Conservation (phyloP, 2,797 vertebrate genomes). For the Champsocephalus esox region DNA sequence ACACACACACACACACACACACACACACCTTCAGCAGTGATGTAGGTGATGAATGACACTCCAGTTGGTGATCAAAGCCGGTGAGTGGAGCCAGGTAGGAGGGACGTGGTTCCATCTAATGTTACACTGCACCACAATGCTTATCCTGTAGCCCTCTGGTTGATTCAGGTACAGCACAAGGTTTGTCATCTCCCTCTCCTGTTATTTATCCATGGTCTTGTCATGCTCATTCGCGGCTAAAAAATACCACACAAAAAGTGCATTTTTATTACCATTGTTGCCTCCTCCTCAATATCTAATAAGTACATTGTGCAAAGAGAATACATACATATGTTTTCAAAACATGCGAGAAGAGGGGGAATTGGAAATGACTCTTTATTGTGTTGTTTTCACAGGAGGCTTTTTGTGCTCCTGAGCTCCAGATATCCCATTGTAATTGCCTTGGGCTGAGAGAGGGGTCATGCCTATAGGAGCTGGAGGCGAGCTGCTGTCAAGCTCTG, state of each 20-base stretch:
- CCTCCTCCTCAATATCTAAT: constrained; percentile 53
- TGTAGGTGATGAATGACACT: constrained; percentile 81
- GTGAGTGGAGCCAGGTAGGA: constrained; percentile 68
- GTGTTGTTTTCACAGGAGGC: constrained; percentile 55
- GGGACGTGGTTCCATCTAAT: constrained; percentile 56
- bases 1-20: constrained; percentile 21
- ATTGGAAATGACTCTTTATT: constrained; percentile 63
- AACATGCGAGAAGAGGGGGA: constrained; percentile 44
- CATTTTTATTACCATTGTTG: constrained; percentile 43
- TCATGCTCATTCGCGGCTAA: constrained; percentile 39
- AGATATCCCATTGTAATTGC: constrained; percentile 76
- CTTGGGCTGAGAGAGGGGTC: constrained; percentile 70
- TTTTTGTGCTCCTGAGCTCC: constrained; percentile 52
- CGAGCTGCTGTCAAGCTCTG: constrained; percentile 69
- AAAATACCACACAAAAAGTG: constrained; percentile 8
- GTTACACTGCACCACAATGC: constrained; percentile 60
- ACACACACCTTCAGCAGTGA: constrained; percentile 44
- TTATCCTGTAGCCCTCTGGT: constrained; percentile 54
- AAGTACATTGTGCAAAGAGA: constrained; percentile 55
- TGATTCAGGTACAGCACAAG: constrained; percentile 51
- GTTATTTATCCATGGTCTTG: constrained; percentile 61
- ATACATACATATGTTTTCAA: constrained; percentile 61
- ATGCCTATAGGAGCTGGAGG: constrained; percentile 65
- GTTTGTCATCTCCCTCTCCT: constrained; percentile 59
- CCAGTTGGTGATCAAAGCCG: constrained; percentile 82